Evolutionary conservation across 2,797 vertebrate genomes (phyloP).

Genomic region (Sarcoramphus papa): DNA sequence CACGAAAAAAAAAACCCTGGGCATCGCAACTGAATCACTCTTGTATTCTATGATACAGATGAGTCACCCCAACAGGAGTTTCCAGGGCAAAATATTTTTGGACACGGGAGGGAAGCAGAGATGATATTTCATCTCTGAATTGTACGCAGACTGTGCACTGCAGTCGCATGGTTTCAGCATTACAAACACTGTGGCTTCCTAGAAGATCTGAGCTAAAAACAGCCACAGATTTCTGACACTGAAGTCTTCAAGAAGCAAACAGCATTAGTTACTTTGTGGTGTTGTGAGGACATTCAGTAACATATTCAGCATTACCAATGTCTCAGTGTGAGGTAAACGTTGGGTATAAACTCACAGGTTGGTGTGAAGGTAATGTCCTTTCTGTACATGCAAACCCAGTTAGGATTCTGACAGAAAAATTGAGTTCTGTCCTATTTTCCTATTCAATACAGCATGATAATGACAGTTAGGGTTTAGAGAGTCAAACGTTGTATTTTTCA

Average conservation of each 20-base stretch:
- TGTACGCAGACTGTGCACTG: neutral
- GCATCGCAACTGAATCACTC: rapidly evolving
- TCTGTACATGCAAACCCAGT: neutral
- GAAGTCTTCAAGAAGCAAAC: neutral
- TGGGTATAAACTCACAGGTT: neutral
- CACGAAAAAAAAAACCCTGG: neutral
- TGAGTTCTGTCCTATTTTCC: neutral
- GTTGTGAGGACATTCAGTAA: neutral
- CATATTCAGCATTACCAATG: neutral
- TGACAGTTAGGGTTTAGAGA: neutral
- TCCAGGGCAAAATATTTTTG: neutral
- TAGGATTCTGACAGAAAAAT: neutral
- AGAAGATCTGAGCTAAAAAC: neutral
- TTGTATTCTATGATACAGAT: neutral
- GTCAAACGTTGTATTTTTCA: neutral
- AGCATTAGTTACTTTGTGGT: neutral
- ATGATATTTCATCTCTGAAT: neutral
- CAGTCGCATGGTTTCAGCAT: neutral
- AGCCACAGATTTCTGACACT: neutral
- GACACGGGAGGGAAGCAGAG: neutral
- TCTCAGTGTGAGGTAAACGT: neutral
- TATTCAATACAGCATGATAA: neutral
- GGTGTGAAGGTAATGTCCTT: neutral
- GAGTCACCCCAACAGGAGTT: neutral
- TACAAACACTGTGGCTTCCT: neutral